Conservation (phyloP, 1,140 invertebrate species). For the Trichoplusia ni region DNA sequence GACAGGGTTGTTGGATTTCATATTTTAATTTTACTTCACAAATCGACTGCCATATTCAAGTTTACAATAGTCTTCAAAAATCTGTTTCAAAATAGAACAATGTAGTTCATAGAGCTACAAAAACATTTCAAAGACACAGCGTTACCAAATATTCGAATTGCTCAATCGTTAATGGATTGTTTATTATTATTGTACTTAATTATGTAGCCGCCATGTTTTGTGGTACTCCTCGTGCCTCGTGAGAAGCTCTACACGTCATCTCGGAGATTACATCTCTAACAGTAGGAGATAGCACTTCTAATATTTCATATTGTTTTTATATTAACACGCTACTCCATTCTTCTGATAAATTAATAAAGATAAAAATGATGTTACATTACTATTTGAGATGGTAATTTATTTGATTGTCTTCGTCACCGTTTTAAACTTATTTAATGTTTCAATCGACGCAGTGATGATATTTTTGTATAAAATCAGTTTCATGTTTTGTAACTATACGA, state of each 20-base stretch:
- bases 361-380: conserved; percentile 11
- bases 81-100: not conserved
- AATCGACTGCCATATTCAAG: too few relatives aligned
- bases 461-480: too few relatives aligned
- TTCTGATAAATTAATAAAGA: conserved; percentile 22
- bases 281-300: conserved; percentile 5
- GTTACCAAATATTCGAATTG: conserved; percentile 32
- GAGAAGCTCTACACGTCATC: conserved; percentile 17
- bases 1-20: too few relatives aligned
- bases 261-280: not conserved
- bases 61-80: too few relatives aligned
- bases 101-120: not conserved
- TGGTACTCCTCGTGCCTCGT: conserved; percentile 1
- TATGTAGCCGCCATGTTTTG: conserved; percentile 45
- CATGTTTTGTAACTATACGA: not conserved
- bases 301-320: conserved; percentile 18
- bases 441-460: too few relatives aligned
- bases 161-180: conserved; percentile 55
- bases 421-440: too few relatives aligned
- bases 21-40: too few relatives aligned
- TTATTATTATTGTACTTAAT: conserved; percentile 67
- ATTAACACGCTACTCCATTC: conserved; percentile 9
- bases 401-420: too few relatives aligned
- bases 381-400: conserved; percentile 5
- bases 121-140: too few relatives aligned